Evolutionary conservation across 1,140 invertebrate species (phyloP), one percentile per base, ranked within the genome.

Genomic region (Micrasema longulum): DNA sequence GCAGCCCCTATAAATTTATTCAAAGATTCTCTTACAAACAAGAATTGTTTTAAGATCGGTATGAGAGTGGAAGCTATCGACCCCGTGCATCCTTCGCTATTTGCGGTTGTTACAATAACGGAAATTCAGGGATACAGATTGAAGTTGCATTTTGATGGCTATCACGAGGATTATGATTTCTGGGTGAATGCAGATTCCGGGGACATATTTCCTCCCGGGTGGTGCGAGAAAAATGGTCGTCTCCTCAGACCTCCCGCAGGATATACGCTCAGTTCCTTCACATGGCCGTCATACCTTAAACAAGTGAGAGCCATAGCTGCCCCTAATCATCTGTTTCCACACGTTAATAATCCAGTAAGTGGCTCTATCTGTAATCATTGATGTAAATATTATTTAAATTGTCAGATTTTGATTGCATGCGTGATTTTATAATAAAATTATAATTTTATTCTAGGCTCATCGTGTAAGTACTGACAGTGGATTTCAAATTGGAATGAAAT

Each of bases 21-120:
- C 76, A 90, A 91, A 74, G 92, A 94, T 79, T 87, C 92, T 0
- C 92, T 93, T 75, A 92, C 87, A 48, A 91, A 76, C 48, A 88
- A 91, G 76, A 94, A 94, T 82, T 85, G 87, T 16, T 95, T 95
- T 75, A 88, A 89, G 82, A 87, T 92, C 62, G 95, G 95, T 10
- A 96, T 97, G 95, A 95, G 95, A 79, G 78, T 98, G 57, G 97
- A 98, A 86, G 96, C 94, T 0, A 95, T 97, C 69, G 96, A 99
- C 85, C 96, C 95, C 0, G 90, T 92, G 76, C 93, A 97, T 82
- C 95, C 95, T 62, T 92, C 93, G 0, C 82, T 94, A 52, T 96
- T 96, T 79, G 97, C 95, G 82, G 95, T 96, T 22, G 87, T 96
- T 22, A 93, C 91, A 14, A 91, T 98, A 14, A 90, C 90, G 0